Base-by-base conservation (phyloP, 2,797 vertebrate genomes). In the Sebastes nivosus region DNA sequence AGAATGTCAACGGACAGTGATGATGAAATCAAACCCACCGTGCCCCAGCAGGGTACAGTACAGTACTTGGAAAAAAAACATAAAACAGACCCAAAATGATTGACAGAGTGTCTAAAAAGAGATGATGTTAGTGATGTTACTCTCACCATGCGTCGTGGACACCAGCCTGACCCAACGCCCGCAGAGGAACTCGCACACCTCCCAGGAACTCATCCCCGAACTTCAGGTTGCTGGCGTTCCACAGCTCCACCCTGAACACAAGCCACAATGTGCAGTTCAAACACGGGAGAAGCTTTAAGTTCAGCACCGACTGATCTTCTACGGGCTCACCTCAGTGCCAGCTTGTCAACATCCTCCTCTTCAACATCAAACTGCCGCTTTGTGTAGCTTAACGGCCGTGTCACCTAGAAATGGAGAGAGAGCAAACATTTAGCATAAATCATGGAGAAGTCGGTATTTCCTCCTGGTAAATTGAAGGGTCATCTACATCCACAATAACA, bases 201-300 rank as follows among this genome's bases (percentile, higher is more conserved):
- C 99, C 99, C 54, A 99, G 95, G 89, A 99, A 99, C 93, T 99
- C 98, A 0, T 99, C 99, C 57, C 98, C 99, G 72, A 99, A 99
- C 93, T 99, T 99, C 91, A 99, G 90, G 91, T 99, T 99, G 90
- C 98, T 99, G 93, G 97, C 97, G 30, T 99, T 99, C 97, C 98
- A 99, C 91, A 99, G 95, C 82, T 99, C 99, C 87, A 99, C 97
- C 84, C 99, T 99, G 93, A 76, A 79, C 20, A 78, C 46, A 72
- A 72, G 75, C 6, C 46, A 79, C n/a, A 85, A 2, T 8, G 11
- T n/a, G 61, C 27, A 29, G 5, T 22, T 77, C 8, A 58, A 73
- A 73, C 66, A 14, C 2, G 8, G 65, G 14, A 50, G 18, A 42
- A 13, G 30, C 36, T 68, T 52, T 25, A 50, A 11, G 20, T 38